These are phyloP conservation scores for Drosophila recens DNA, from an alignment of 2,888 invertebrate species.

Conservation along the genomic window DNA sequence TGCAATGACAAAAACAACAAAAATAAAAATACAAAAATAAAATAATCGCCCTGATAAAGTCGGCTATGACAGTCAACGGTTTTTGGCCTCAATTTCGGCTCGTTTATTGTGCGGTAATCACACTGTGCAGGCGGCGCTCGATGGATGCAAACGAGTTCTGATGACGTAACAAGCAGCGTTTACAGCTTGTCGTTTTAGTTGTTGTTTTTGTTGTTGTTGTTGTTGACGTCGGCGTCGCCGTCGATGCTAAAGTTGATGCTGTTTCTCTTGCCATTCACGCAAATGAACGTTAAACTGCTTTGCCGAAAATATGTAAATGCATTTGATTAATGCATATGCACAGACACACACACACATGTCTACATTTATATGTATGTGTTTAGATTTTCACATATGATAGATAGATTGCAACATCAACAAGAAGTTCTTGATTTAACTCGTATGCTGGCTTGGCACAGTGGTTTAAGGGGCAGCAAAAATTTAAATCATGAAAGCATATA, in stretches of 20 bases:
- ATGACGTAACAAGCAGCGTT: conserved; percentile 66
- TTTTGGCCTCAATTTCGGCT: conserved; percentile 66
- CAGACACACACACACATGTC: background rate
- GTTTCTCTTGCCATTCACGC: conserved; percentile 63
- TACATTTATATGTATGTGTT: background rate
- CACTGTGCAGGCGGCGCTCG: conserved; percentile 51
- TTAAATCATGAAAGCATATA: no score
- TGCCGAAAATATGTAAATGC: conserved; percentile 47
- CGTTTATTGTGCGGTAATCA: conserved; percentile 26
- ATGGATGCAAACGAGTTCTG: conserved; percentile 74
- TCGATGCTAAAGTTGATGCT: conserved; percentile 7
- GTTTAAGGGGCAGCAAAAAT: background rate
- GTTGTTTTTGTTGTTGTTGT: background rate
- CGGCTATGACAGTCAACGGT: conserved; percentile 51
- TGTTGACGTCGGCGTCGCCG: conserved; percentile 10
- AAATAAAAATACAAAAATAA: conserved; percentile 11
- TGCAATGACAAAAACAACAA: conserved; percentile 71
- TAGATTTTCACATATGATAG: conserved; percentile 18
- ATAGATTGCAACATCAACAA: conserved; percentile 64
- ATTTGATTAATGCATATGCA: conserved; percentile 1
- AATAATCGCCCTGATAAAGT: conserved; percentile 73
- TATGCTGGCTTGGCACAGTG: conserved; percentile 35
- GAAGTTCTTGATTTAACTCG: conserved; percentile 63
- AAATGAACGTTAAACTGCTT: conserved; percentile 50
- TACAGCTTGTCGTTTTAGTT: conserved; percentile 6